phyloP scores from a whole-genome alignment of 2,797 vertebrate genomes.

The Smutsia temminckii region DNA sequence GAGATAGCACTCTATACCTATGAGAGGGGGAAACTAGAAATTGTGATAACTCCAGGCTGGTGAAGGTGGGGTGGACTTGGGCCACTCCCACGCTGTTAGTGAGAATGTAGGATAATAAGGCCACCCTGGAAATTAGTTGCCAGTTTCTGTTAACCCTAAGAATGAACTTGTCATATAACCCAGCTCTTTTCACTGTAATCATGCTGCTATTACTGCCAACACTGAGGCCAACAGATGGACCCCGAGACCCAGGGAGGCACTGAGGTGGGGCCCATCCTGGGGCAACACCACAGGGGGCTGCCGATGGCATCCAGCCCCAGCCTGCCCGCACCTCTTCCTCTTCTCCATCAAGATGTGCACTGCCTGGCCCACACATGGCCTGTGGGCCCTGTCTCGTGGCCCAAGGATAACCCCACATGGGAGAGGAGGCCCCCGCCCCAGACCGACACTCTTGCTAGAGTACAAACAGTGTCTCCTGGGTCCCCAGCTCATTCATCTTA shows the following conservation, averaged over 20 bases:
- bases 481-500: accelerated
- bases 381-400: neutral
- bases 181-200: neutral
- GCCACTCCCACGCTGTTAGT: too few relatives aligned
- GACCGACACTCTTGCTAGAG: too few relatives aligned
- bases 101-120: too few relatives aligned
- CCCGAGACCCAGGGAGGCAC: accelerated
- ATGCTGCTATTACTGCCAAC: neutral
- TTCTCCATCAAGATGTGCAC: neutral
- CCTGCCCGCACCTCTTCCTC: neutral
- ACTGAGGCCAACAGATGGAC: neutral
- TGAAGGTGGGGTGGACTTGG: neutral
- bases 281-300: neutral
- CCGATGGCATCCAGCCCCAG: neutral
- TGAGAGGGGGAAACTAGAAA: neutral
- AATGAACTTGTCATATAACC: neutral
- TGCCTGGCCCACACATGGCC: accelerated
- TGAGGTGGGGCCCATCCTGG: neutral
- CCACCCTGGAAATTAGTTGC: neutral
- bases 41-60: neutral
- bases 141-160: neutral
- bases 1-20: neutral
- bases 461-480: accelerated
- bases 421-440: neutral
- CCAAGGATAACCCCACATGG: neutral